Evolutionary conservation across 2,888 invertebrate species (phyloP), one percentile per base, ranked within the genome.

Genomic region (Tenodera sinensis): DNA sequence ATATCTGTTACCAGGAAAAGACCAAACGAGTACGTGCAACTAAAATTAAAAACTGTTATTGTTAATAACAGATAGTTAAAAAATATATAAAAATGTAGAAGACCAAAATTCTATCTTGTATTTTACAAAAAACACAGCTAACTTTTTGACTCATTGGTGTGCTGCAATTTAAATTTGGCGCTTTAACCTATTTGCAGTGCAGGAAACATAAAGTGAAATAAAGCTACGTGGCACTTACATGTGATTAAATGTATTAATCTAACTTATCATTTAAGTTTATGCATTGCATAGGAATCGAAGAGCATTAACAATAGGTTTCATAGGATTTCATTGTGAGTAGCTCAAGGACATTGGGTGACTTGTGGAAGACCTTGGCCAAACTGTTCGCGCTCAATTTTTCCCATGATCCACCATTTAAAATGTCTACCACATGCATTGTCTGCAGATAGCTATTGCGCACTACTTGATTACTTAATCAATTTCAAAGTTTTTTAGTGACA

Each of bases 351-450:
- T 81, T 28, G 34, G 30, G 27, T 28, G 81, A 89, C 82, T 85
- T 85, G 81, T 54, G 54, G 84, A 28, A 89, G 83, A 54, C 88
- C 88, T 89, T 86, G 90, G 85, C 25, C 89, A 90, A 83, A 90
- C 87, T 47, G 89, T 90, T 89, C 89, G 89, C 89, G 90, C 90
- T 90, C 88, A 89, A 90, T 90, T 89, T 90, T 90, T 87, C 90
- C 90, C 90, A 90, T 89, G 87, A 90, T 89, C 89, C 90, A 90
- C 89, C 88, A 88, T 89, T 89, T 84, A 89, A 89, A 89, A 89
- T 89, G 89, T 89, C 89, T 89, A 89, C 89, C 89, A 89, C 89
- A 89, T 89, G 89, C 28, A 89, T 89, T 88, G 89, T 89, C 88
- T 89, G 88, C 81, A 84, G 83, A 88, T 82, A 81, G 28, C 87